phyloP scores from a whole-genome alignment of 53 echinoderm and acorn worm species.

The Paracentrotus lividus region DNA sequence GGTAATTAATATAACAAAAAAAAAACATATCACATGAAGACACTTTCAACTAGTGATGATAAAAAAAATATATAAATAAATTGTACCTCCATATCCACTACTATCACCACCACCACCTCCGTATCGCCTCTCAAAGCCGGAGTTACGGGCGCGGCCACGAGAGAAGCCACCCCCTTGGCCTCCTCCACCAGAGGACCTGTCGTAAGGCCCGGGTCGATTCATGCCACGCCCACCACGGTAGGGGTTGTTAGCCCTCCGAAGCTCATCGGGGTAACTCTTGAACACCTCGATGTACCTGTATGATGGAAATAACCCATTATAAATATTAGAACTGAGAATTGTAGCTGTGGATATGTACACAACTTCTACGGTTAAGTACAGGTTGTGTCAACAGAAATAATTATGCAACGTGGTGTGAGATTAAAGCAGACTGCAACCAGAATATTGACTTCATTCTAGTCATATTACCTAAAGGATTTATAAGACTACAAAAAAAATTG shows the following conservation, averaged over 20 bases:
- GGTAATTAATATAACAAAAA: too few species aligned
- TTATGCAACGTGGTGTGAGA: too few species aligned
- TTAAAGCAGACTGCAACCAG: too few species aligned
- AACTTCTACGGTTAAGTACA: background rate
- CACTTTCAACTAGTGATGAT: background rate
- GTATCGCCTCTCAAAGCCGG: constrained; percentile 95
- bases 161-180: constrained; percentile 73
- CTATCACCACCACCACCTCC: constrained; percentile 81
- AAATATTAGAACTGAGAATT: constrained; percentile 6
- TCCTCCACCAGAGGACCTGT: constrained; percentile 78
- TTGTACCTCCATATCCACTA: background rate
- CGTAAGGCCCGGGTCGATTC: constrained; percentile 93
- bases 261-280: constrained; percentile 88
- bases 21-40: background rate
- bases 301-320: background rate
- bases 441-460: too few species aligned
- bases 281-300: constrained; percentile 97
- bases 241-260: constrained; percentile 65
- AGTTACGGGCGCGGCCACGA: constrained; percentile 69
- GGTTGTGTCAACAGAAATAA: too few species aligned
- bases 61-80: background rate
- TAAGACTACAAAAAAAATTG: too few species aligned
- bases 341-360: background rate
- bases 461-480: too few species aligned
- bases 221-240: constrained; percentile 61